These are phyloP conservation scores for Penaeus vannamei DNA, from an alignment of 1,140 invertebrate species.

Conservation along the genomic window DNA sequence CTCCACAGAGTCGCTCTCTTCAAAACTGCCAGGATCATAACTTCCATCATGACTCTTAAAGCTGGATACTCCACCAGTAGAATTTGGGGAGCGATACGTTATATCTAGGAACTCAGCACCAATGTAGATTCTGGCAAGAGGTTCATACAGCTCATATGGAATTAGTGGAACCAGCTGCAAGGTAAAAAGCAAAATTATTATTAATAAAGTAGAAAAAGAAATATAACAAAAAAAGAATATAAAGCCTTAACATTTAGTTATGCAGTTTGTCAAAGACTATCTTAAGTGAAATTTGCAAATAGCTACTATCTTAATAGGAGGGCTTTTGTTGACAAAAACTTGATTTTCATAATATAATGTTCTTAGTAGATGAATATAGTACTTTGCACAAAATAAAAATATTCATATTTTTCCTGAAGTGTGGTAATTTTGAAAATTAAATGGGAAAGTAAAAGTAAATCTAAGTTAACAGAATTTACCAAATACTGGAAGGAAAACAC, in stretches of 20 bases:
- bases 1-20: slow-evolving; percentile 70
- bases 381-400: too few species aligned
- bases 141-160: slow-evolving; percentile 72
- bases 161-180: slow-evolving; percentile 71
- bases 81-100: slow-evolving; percentile 36
- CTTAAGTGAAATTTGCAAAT: too few species aligned
- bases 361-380: too few species aligned
- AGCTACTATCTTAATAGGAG: too few species aligned
- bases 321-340: too few species aligned
- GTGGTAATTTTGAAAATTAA: too few species aligned
- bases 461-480: too few species aligned
- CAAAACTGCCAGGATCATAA: slow-evolving; percentile 22
- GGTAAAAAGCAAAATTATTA: not conserved
- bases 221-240: not conserved
- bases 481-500: too few species aligned
- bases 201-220: not conserved
- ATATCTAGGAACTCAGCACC: slow-evolving; percentile 66
- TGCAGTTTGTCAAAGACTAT: too few species aligned
- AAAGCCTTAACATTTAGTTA: not conserved
- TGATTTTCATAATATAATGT: too few species aligned
- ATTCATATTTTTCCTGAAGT: too few species aligned
- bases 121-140: slow-evolving; percentile 71
- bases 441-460: too few species aligned
- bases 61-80: not conserved
- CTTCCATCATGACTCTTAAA: slow-evolving; percentile 22